Conservation (phyloP, 2,797 vertebrate species). For the Liasis olivaceus region DNA sequence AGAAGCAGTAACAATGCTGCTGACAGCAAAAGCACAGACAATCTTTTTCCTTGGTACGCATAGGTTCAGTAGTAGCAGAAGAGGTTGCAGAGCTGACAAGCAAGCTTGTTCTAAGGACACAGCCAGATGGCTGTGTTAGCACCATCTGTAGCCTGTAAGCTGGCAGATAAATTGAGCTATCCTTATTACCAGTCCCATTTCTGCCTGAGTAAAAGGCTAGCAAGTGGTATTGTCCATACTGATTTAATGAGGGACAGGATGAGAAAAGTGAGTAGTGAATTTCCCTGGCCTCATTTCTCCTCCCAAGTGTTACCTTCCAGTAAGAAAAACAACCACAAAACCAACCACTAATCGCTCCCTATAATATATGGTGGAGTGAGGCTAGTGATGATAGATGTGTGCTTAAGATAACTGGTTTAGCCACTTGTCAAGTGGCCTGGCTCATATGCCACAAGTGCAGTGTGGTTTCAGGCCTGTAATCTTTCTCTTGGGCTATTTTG, state of each 20-base stretch:
- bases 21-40: not conserved
- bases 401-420: no score
- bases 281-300: not conserved
- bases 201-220: not conserved
- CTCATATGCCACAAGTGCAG: no score
- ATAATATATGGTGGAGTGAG: no score
- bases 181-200: not conserved
- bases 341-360: no score
- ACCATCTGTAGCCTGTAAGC: not conserved
- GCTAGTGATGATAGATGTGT: no score
- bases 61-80: not conserved
- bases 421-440: no score
- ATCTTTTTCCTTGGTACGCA: not conserved
- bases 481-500: no score
- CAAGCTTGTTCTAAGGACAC: not conserved
- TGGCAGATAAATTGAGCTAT: not conserved
- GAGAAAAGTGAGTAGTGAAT: not conserved
- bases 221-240: not conserved
- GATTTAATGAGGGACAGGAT: not conserved
- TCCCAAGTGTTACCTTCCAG: not conserved
- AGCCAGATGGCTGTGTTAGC: not conserved
- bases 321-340: not conserved
- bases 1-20: not conserved
- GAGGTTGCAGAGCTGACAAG: not conserved
- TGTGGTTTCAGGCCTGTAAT: no score